Evolutionary conservation across 2,113 vertebrate genomes (phyloP), one percentile per base, ranked within the genome.

Genomic region (Balaenoptera acutorostrata): DNA sequence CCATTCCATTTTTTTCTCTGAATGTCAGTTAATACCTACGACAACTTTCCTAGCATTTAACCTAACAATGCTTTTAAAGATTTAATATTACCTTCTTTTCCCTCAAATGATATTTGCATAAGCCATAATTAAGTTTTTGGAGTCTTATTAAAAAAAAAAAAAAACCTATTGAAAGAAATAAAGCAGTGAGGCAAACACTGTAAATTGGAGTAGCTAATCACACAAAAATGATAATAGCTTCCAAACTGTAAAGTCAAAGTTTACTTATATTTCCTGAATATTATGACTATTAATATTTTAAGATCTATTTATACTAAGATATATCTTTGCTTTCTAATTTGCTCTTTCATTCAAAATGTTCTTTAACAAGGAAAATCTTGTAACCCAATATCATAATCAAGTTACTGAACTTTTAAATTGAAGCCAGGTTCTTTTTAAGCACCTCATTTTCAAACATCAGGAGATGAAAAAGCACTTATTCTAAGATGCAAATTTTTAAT

Each of bases 91-190:
- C 93, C 95, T 61, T 97, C 88, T 97, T 98, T 97, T 86, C 82
- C 96, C 94, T 97, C 97, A 97, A 96, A 98, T 96, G 94, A 97
- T 97, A 98, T 98, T 98, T 98, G 98, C 97, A 98, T 98, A 98
- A 98, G 97, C 98, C 97, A 98, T 98, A 98, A 98, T 98, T 98
- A 98, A 97, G 96, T 96, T 98, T 98, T 97, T 92, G 96, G 97
- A 98, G 93, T 94, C 96, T 97, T 96, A 93, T 93, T 52, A 57
- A 92, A 84, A 96, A 93, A 96, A 97, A 44, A 96, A 44, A 96
- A 95, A 90, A 92, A 41, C 33, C 96, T 94, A 97, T 97, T 96
- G 97, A 98, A 96, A 96, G 96, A 95, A 97, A 98, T 90, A 97
- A 96, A 97, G 95, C 71, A 97, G 55, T 31, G 92, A 97, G 59